phyloP scores from a whole-genome alignment of 2,888 invertebrate genomes.

The Lysandra coridon region DNA sequence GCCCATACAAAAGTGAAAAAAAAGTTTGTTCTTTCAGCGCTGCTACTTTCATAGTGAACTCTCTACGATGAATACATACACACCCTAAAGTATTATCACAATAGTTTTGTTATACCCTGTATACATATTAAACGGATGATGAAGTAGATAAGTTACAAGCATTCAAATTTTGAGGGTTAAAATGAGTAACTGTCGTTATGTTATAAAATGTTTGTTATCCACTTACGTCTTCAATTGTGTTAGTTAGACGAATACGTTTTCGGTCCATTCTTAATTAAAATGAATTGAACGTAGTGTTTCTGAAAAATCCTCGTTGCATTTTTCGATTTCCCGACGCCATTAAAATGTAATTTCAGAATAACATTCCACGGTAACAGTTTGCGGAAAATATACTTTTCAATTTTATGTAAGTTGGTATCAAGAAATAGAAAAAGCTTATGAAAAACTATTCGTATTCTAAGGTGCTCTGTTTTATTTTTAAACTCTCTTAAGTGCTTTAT shows the following conservation, averaged over 20 bases:
- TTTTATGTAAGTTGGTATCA: background rate
- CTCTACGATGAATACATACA: too few species aligned
- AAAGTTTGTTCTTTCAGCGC: too few species aligned
- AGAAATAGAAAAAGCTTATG: background rate
- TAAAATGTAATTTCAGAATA: background rate
- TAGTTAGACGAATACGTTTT: background rate
- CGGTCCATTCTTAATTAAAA: conserved; percentile 5
- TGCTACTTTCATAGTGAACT: too few species aligned
- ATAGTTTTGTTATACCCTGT: too few species aligned
- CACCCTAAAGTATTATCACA: too few species aligned
- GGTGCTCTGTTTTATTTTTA: background rate
- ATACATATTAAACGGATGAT: too few species aligned
- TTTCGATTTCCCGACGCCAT: background rate
- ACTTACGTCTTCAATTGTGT: background rate
- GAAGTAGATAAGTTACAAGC: too few species aligned
- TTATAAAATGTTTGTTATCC: too few species aligned
- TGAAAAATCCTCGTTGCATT: conserved; percentile 6
- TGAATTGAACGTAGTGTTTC: background rate
- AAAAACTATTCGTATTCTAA: background rate
- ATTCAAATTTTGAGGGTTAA: too few species aligned
- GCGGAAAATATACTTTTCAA: conserved; percentile 16
- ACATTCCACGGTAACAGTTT: conserved; percentile 5
- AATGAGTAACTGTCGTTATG: too few species aligned
- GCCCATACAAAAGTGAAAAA: too few species aligned
- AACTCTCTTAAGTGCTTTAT: background rate